Conservation (phyloP, 2,113 vertebrate species). For the Crocuta crocuta region DNA sequence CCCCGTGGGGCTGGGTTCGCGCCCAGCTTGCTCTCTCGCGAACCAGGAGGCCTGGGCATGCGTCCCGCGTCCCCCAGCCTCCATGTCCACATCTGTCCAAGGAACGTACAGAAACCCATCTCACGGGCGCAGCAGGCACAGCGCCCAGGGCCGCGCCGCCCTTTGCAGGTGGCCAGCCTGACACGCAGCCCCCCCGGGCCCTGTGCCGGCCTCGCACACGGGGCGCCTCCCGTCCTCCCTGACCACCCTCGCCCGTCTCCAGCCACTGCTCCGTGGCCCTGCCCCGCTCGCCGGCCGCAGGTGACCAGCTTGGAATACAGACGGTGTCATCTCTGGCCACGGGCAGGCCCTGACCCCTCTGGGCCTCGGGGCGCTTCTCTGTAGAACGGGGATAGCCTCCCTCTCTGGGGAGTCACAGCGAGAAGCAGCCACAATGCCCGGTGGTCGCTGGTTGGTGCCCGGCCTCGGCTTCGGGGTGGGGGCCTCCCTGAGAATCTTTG, state of each 20-base stretch:
- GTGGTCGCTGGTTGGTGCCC: background rate
- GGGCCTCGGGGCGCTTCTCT: background rate
- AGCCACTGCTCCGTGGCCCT: background rate
- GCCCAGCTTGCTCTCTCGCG: background rate
- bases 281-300: background rate
- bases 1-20: rapidly evolving
- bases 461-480: background rate
- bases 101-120: background rate
- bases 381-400: too few relatives aligned
- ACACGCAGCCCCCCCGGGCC: too few relatives aligned
- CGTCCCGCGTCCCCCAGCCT: background rate
- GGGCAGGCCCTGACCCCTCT: background rate
- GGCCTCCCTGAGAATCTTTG: background rate
- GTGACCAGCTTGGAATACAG: background rate
- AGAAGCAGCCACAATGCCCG: background rate
- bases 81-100: background rate
- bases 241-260: background rate
- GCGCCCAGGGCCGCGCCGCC: background rate
- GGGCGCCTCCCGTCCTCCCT: background rate
- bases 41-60: background rate
- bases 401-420: background rate
- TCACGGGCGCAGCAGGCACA: background rate
- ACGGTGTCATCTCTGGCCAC: background rate
- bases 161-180: too few relatives aligned
- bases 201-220: too few relatives aligned